Base-by-base conservation (phyloP, 2,888 invertebrate genomes). In the Apomyelois bistriatella region DNA sequence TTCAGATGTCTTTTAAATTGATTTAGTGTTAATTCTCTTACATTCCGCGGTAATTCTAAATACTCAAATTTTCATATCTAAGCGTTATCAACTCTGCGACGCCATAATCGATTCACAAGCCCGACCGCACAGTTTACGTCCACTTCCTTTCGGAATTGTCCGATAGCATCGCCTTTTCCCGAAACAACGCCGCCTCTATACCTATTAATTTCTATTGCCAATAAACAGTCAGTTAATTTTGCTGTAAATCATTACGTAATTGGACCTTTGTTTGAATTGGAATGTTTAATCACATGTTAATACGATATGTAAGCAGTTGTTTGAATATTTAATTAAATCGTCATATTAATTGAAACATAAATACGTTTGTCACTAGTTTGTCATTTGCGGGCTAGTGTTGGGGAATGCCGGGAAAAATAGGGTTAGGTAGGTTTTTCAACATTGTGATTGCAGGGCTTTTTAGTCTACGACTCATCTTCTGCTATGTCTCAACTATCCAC, bases 111-210 rank as follows among this genome's bases (percentile, higher is more conserved):
- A 68, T 67, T 64, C 64, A 71, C 66, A 69, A 13, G 22, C 22
- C 43, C 70, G 68, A 67, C 62, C 66, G 66, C 74, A 64, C 35
- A 17, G 36, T 67, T 71, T 69, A 58, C 65, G 65, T 60, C 60
- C 65, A 63, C 66, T 71, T 72, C 68, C 68, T 71, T 72, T 71
- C 66, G 61, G 68, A 76, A 76, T 72, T 69, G 71, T 0, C 30
- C 43, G 42, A 50, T 72, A 68, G 66, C 65, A 66, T 76, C 81
- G 79, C 66, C 56, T 70, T 66, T 70, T 66, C 63, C 58, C 50
- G 53, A 56, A 57, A 61, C 64, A 54, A 66, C 59, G 61, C 61
- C 59, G 58, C 60, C 57, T 42, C 43, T 36, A 37, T 52, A 62
- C 57, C 65, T 68, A 65, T 72, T 72, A 70, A 62, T 62, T 66